These are phyloP conservation scores for Halcyon smyrnensis DNA, from an alignment of 2,797 vertebrate species.

Conservation along the genomic window DNA sequence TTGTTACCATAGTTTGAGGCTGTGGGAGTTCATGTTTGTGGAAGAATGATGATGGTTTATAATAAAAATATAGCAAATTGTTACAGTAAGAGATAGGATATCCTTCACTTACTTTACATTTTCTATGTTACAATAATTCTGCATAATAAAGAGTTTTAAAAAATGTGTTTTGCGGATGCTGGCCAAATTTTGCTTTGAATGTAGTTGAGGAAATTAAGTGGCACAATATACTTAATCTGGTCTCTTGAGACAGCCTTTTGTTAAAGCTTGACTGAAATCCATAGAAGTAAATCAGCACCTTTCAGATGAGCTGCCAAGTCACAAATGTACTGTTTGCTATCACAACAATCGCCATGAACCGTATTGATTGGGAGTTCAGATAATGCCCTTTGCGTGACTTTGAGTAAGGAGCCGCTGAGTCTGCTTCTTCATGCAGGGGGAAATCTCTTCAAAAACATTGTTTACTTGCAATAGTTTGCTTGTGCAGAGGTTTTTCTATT, in stretches of 20 bases:
- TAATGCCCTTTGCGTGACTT: slow-evolving; percentile 73
- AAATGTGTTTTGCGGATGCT: background rate
- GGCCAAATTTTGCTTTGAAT: slow-evolving; percentile 35
- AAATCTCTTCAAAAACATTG: slow-evolving; percentile 67
- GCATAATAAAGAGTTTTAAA: background rate
- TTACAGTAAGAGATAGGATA: background rate
- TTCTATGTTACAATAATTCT: background rate
- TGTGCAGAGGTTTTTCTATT: slow-evolving; percentile 60
- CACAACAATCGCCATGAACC: slow-evolving; percentile 64
- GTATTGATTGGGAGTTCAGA: slow-evolving; percentile 69
- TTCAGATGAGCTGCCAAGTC: slow-evolving; percentile 76
- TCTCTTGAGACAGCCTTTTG: slow-evolving; percentile 57
- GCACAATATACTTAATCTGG: slow-evolving; percentile 29
- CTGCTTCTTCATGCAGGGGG: slow-evolving; percentile 42
- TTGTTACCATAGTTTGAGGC: background rate
- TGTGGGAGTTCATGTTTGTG: background rate
- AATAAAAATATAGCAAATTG: background rate
- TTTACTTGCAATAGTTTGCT: slow-evolving; percentile 19
- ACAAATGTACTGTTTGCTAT: slow-evolving; percentile 74
- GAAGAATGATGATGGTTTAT: background rate
- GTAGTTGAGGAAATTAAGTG: slow-evolving; percentile 48
- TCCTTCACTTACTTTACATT: background rate
- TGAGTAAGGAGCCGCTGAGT: slow-evolving; percentile 62
- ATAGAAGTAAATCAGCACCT: slow-evolving; percentile 61
- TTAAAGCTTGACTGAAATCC: slow-evolving; percentile 65